Evolutionary conservation across 2,797 vertebrate species (phyloP).

Genomic region (Pterois miles): DNA sequence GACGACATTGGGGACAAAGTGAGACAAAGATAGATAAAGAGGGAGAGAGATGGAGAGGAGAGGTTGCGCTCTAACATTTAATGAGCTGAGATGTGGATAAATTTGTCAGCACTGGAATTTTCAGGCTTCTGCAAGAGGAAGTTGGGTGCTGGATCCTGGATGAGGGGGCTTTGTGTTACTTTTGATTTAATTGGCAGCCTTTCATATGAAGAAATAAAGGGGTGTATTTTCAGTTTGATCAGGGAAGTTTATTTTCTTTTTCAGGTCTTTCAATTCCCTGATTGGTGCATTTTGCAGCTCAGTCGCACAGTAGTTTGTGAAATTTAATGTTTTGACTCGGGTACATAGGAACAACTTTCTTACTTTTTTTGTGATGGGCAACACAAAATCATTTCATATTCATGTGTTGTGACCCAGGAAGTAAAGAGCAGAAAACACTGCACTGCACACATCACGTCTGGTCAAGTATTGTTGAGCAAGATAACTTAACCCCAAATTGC

Average conservation of each 20-base stretch:
- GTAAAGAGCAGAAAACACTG: too few relatives aligned
- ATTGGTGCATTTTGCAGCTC: not conserved
- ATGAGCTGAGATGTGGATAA: slow-evolving; percentile 45
- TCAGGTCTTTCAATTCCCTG: slow-evolving; percentile 9
- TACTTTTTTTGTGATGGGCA: too few relatives aligned
- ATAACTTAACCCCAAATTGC: too few relatives aligned
- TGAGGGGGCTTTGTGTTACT: slow-evolving; percentile 43
- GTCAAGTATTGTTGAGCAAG: too few relatives aligned
- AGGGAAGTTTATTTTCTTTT: slow-evolving; percentile 17
- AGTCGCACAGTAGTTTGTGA: too few relatives aligned
- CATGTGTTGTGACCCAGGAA: too few relatives aligned
- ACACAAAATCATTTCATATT: too few relatives aligned
- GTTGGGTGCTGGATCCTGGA: not conserved
- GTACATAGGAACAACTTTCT: too few relatives aligned
- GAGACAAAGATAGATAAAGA: slow-evolving; percentile 24
- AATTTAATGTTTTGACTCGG: not conserved
- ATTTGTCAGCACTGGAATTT: slow-evolving; percentile 32
- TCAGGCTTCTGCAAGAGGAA: slow-evolving; percentile 7
- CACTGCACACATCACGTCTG: too few relatives aligned
- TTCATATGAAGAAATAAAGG: slow-evolving; percentile 21
- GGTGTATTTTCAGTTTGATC: slow-evolving; percentile 45
- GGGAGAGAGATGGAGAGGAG: slow-evolving; percentile 1
- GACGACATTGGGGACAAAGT: slow-evolving; percentile 18
- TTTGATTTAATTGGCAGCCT: slow-evolving; percentile 49
- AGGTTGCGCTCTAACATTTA: slow-evolving; percentile 37